These are phyloP conservation scores for Sisyra nigra DNA, from an alignment of 2,888 invertebrate species.

Conservation along the genomic window DNA sequence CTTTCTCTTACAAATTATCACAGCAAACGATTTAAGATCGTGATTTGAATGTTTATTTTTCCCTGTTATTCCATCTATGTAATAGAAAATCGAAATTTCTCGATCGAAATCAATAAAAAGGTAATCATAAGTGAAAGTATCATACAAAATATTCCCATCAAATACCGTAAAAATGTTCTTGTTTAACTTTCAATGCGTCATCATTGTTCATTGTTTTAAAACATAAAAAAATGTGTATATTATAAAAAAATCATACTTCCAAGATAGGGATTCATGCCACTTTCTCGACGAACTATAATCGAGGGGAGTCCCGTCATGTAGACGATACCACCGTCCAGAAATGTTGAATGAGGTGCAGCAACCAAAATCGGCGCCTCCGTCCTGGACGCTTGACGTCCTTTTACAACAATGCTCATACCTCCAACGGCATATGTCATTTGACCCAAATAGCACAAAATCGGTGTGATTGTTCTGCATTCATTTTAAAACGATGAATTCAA, in stretches of 20 bases:
- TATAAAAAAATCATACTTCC: slow-evolving; percentile 51
- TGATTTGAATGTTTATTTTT: no score
- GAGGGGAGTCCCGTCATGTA: slow-evolving; percentile 70
- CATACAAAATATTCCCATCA: no score
- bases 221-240: not conserved
- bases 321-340: slow-evolving; percentile 74
- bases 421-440: slow-evolving; percentile 58
- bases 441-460: slow-evolving; percentile 55
- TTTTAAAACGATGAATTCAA: no score
- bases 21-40: no score
- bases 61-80: no score
- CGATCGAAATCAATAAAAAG: no score
- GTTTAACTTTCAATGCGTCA: no score
- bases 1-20: no score
- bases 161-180: no score
- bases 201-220: not conserved
- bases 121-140: no score
- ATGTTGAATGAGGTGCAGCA: slow-evolving; percentile 78
- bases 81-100: no score
- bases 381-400: slow-evolving; percentile 58
- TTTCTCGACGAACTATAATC: slow-evolving; percentile 68
- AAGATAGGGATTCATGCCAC: slow-evolving; percentile 63
- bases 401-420: slow-evolving; percentile 59
- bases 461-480: slow-evolving; percentile 34
- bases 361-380: slow-evolving; percentile 74